Conservation (phyloP, 2,113 vertebrate species). For the Prionailurus bengalensis region DNA sequence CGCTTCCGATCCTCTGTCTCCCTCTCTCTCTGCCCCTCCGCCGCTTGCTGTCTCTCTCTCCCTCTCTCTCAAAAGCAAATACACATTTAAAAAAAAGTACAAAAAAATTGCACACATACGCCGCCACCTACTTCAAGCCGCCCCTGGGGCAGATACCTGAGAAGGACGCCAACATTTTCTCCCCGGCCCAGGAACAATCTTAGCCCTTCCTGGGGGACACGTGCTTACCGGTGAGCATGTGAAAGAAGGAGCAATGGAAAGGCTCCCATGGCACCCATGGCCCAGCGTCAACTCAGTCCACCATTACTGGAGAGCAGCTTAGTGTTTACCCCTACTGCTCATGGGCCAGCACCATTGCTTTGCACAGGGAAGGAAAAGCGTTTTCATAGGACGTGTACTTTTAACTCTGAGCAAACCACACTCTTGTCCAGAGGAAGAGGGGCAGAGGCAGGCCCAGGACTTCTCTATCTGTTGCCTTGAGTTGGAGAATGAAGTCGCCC, state of each 20-base stretch:
- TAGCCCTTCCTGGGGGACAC: neutral
- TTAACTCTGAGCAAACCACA: constrained; percentile 21
- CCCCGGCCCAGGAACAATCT: neutral
- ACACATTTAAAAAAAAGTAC: too few species aligned
- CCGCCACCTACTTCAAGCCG: neutral
- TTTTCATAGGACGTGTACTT: constrained; percentile 1
- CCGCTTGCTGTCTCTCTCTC: too few species aligned
- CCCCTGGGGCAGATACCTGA: neutral
- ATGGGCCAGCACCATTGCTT: neutral
- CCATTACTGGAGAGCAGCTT: neutral
- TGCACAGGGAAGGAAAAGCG: neutral
- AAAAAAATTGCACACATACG: neutral
- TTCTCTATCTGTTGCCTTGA: neutral
- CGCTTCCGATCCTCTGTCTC: too few species aligned
- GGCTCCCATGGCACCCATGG: neutral
- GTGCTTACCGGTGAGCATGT: neutral
- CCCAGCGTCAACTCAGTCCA: neutral
- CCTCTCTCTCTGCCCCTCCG: too few species aligned
- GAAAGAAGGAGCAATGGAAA: neutral
- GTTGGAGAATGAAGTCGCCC: neutral
- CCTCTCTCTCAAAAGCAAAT: too few species aligned
- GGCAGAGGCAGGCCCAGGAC: neutral
- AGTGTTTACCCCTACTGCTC: neutral
- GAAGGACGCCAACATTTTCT: neutral
- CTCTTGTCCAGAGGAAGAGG: neutral